Conservation (phyloP, 1,140 invertebrate genomes). For the Sminthurides bifidus region DNA sequence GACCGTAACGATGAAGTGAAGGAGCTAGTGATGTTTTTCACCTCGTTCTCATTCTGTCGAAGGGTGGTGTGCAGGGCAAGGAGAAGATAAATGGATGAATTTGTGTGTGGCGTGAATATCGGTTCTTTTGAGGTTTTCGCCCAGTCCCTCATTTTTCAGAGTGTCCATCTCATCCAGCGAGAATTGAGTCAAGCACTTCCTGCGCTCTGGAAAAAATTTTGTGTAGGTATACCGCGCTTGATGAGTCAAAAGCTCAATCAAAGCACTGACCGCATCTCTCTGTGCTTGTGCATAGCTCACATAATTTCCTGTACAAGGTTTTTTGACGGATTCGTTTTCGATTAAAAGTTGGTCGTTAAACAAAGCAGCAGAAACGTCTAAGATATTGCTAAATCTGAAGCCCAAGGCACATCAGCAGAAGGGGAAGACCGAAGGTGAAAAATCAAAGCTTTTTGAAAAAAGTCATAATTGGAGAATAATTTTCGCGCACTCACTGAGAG, state of each 20-base stretch:
- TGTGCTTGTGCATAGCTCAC: no score
- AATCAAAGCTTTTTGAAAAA: constrained; percentile 2
- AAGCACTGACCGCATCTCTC: neutral
- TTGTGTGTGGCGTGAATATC: constrained; percentile 28
- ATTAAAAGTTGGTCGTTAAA: neutral
- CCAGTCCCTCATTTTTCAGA: constrained; percentile 29
- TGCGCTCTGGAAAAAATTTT: constrained; percentile 14
- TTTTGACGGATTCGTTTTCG: neutral
- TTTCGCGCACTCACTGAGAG: no score
- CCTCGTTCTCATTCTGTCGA: no score
- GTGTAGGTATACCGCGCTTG: no score
- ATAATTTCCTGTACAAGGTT: no score
- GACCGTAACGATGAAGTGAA: no score
- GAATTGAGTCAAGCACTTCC: constrained; percentile 27
- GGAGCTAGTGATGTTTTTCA: no score
- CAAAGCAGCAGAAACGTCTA: neutral
- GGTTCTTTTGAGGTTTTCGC: constrained; percentile 28
- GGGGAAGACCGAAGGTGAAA: constrained; percentile 1
- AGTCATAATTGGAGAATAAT: no score
- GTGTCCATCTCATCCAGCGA: constrained; percentile 23
- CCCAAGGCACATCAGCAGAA: neutral
- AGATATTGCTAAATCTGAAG: neutral
- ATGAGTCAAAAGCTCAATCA: no score
- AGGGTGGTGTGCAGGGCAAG: constrained; percentile 16
- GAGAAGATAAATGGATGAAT: constrained; percentile 28